These are phyloP conservation scores for Porphyrio hochstetteri DNA, from an alignment of 2,113 vertebrate genomes.

Conservation along the genomic window DNA sequence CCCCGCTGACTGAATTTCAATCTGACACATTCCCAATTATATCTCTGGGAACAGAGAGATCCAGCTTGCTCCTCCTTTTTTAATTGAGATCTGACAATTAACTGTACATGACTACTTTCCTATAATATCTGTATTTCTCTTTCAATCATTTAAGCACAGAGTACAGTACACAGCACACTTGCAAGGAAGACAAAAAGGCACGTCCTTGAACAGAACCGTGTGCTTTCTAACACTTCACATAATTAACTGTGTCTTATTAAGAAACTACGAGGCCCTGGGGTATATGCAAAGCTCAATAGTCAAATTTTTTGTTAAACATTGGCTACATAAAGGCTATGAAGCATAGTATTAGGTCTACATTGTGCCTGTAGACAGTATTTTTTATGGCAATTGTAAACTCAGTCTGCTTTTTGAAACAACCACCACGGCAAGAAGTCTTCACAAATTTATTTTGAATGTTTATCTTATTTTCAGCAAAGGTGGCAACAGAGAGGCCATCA, in stretches of 20 bases:
- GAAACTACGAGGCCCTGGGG: not conserved
- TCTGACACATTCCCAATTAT: not conserved
- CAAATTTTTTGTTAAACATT: not conserved
- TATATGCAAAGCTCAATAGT: not conserved
- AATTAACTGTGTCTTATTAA: not conserved
- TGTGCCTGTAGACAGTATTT: not conserved
- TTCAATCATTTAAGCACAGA: not conserved
- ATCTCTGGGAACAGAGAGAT: not conserved
- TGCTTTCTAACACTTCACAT: not conserved
- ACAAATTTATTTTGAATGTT: not conserved
- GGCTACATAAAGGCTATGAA: not conserved
- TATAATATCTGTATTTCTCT: not conserved
- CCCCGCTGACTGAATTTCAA: not conserved
- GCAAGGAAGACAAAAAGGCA: not conserved
- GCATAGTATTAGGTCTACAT: not conserved
- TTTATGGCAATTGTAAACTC: not conserved
- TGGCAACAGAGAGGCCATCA: not conserved
- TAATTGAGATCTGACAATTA: not conserved
- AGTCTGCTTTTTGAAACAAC: not conserved
- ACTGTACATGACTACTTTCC: not conserved
- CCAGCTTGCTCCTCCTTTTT: not conserved
- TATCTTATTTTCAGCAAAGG: not conserved
- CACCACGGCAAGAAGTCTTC: not conserved
- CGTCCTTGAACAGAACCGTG: not conserved
- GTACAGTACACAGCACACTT: not conserved